A percentile compares a stretch with the other conserved stretches of the same genome.
Evolutionary conservation across 1,140 invertebrate species (phyloP).

Genomic region (Hyphantria cunea): DNA sequence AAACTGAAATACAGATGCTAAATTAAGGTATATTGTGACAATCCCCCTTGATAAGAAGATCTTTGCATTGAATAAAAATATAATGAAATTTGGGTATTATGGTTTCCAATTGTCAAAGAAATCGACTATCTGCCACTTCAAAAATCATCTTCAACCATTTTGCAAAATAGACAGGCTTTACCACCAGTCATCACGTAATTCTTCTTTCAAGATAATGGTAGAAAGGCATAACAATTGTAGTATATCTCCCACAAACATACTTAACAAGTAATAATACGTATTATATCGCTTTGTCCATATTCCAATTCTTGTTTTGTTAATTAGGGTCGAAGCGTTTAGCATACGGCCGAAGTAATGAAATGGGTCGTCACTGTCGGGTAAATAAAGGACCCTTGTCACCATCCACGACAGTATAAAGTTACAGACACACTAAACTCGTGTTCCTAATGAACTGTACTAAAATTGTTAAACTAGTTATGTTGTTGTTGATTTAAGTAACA

Average conservation of each 20-base stretch:
- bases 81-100: no score
- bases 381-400: constrained; percentile 48
- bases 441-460: constrained; percentile 29
- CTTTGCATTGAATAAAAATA: no score
- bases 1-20: no score
- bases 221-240: not conserved
- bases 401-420: constrained; percentile 23
- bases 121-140: no score
- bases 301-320: constrained; percentile 34
- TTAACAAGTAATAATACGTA: constrained; percentile 3
- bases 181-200: no score
- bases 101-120: no score
- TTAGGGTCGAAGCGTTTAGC: constrained; percentile 38
- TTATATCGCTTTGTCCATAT: constrained; percentile 16
- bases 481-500: not conserved
- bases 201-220: not conserved
- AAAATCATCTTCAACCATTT: no score
- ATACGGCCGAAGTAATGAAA: constrained; percentile 23
- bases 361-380: constrained; percentile 17
- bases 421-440: constrained; percentile 16
- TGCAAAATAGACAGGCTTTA: no score
- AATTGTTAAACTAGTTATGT: constrained; percentile 11
- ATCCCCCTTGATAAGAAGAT: no score
- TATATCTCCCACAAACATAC: not conserved
- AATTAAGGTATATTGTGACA: no score